Evolutionary conservation across 2,113 vertebrate genomes (phyloP).

Genomic region (Pygoscelis adeliae): DNA sequence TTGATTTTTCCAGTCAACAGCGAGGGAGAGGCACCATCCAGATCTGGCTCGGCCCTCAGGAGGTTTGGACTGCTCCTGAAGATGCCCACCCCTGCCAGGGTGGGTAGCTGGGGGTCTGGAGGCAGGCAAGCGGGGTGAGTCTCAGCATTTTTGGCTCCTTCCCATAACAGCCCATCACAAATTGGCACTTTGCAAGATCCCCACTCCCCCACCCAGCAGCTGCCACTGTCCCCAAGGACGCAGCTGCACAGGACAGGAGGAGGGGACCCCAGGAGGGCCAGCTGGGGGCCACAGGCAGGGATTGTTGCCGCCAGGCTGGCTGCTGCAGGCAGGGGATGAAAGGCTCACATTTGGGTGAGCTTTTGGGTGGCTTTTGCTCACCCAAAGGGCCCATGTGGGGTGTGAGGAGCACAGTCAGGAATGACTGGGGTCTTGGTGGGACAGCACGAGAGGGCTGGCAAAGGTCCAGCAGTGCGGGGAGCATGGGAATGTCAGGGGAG

Average conservation of each 20-base stretch:
- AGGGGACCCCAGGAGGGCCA: background rate
- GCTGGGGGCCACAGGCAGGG: background rate
- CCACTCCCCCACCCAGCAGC: background rate
- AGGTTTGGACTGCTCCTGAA: background rate
- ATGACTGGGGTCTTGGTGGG: background rate
- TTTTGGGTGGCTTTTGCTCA: background rate
- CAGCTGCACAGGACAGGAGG: background rate
- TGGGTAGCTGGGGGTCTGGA: background rate
- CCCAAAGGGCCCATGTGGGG: background rate
- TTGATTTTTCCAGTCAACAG: background rate
- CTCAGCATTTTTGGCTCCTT: background rate
- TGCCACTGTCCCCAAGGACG: background rate
- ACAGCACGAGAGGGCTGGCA: background rate
- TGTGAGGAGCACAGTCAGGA: rapidly evolving
- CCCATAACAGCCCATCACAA: background rate
- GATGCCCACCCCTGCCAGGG: background rate
- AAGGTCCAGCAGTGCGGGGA: background rate
- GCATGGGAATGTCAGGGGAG: background rate
- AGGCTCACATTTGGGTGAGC: rapidly evolving
- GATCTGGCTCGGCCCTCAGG: background rate
- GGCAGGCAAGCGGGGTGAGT: background rate
- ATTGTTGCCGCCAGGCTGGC: background rate
- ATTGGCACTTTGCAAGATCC: background rate
- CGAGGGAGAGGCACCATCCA: background rate
- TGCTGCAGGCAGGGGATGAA: background rate